phyloP scores from a whole-genome alignment of 2,797 vertebrate genomes.

The Lutjanus argentimaculatus region DNA sequence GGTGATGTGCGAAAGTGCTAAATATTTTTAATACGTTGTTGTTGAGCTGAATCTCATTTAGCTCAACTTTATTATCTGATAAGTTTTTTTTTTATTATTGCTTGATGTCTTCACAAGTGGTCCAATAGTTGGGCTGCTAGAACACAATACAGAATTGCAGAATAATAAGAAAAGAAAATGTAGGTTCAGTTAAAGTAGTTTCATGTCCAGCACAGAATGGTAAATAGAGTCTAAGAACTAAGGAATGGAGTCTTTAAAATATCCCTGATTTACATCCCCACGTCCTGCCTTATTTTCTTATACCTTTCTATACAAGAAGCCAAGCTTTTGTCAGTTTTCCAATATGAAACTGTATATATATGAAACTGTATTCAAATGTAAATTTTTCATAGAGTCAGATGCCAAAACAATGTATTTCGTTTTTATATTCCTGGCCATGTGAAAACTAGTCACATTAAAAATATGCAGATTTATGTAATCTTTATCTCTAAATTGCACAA shows the following conservation, averaged over 20 bases:
- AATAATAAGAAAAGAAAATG: conserved; percentile 10
- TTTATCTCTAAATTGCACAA: neutral
- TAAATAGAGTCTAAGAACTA: neutral
- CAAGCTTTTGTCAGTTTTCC: neutral
- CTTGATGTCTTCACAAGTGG: neutral
- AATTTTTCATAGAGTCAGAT: neutral
- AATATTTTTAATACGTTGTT: conserved; percentile 5
- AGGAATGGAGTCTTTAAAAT: neutral
- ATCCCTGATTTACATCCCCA: neutral
- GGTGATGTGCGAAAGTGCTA: neutral
- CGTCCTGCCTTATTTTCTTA: too few species aligned
- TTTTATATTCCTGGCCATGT: neutral
- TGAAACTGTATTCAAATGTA: conserved; percentile 9
- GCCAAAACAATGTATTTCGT: neutral
- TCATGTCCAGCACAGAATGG: neutral
- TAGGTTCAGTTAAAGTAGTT: neutral
- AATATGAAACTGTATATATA: neutral
- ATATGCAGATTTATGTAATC: neutral
- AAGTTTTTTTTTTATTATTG: neutral
- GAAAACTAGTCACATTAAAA: neutral
- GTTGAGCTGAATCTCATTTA: conserved; percentile 11
- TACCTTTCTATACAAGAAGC: neutral
- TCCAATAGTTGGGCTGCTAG: neutral
- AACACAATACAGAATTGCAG: neutral
- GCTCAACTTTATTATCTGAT: neutral